phyloP scores from a whole-genome alignment of 2,888 invertebrate species.

The Poecilobothrus nobilitatus region DNA sequence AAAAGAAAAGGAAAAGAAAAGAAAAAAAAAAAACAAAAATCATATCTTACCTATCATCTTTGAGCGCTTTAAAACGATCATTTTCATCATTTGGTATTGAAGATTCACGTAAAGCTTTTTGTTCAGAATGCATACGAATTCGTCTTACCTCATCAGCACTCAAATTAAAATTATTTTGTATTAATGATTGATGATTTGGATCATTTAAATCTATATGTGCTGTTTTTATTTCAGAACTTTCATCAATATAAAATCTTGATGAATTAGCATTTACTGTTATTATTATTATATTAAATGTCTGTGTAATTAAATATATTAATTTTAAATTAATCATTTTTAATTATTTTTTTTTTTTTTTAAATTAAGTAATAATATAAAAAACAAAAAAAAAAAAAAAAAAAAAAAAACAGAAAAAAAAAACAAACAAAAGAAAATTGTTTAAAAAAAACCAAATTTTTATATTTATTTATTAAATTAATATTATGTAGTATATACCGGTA shows the following conservation, averaged over 20 bases:
- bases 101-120: neutral
- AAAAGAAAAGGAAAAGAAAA: too few species aligned
- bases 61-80: slow-evolving; percentile 16
- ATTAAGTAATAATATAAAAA: neutral
- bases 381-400: too few species aligned
- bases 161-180: slow-evolving; percentile 37
- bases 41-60: slow-evolving; percentile 17
- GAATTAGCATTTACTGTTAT: too few species aligned
- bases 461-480: too few species aligned
- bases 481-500: too few species aligned
- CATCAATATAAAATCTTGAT: neutral
- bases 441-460: too few species aligned
- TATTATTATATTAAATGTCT: neutral
- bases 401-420: too few species aligned
- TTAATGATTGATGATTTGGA: slow-evolving; percentile 28
- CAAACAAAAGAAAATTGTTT: too few species aligned
- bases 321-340: neutral
- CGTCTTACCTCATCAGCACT: slow-evolving; percentile 37
- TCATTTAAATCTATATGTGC: slow-evolving; percentile 20
- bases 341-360: neutral
- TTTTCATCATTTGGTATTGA: neutral
- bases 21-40: too few species aligned
- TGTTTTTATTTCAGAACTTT: slow-evolving; percentile 10
- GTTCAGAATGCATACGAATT: slow-evolving; percentile 21
- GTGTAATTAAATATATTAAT: neutral